Conservation (phyloP, 2,113 vertebrate genomes). For the Nipponia nippon region DNA sequence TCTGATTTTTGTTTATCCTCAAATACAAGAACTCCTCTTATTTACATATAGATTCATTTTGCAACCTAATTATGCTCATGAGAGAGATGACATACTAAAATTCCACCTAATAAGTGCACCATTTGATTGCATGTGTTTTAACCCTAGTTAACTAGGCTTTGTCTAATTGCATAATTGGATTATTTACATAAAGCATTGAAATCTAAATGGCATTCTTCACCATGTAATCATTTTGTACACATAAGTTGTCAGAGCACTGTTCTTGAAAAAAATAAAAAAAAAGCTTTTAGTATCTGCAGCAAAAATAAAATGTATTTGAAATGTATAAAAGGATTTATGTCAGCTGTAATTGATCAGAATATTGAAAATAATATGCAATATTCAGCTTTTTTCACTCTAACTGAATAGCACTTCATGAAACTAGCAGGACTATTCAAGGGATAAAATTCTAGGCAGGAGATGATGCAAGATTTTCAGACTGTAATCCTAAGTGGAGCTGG, state of each 20-base stretch:
- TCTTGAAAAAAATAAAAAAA: background rate
- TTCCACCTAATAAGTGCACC: background rate
- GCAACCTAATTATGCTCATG: background rate
- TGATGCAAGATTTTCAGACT: background rate
- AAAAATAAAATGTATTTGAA: background rate
- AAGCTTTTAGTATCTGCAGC: background rate
- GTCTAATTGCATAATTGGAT: slow-evolving; percentile 33
- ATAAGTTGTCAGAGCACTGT: background rate
- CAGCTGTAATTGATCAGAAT: background rate
- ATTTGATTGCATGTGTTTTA: slow-evolving; percentile 35
- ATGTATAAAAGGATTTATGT: background rate
- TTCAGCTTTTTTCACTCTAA: background rate
- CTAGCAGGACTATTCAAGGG: background rate
- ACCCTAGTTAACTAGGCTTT: slow-evolving; percentile 37
- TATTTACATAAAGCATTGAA: slow-evolving; percentile 37
- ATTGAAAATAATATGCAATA: background rate
- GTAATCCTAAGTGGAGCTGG: background rate
- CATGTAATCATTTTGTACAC: background rate
- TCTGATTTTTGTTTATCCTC: slow-evolving; percentile 34
- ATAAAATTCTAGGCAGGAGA: background rate
- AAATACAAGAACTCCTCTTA: background rate
- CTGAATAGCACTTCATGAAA: background rate
- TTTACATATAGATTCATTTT: slow-evolving; percentile 36
- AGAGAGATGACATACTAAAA: background rate
- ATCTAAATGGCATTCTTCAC: background rate